phyloP scores from a whole-genome alignment of 2,113 vertebrate genomes.

The Microtus oregoni region DNA sequence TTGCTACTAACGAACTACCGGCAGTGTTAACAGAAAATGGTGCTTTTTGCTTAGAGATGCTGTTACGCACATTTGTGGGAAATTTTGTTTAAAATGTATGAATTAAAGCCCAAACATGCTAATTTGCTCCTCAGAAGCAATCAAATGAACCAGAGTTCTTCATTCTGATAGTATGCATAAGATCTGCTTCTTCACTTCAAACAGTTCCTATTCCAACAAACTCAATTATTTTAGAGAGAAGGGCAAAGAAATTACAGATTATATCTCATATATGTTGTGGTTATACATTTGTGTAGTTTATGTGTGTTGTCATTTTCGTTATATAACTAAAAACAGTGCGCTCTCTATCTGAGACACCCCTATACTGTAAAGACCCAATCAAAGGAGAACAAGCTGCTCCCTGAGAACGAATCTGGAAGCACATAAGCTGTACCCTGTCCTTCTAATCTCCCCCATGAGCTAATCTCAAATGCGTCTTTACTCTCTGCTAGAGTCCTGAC shows the following conservation, averaged over 20 bases:
- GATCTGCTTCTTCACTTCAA: neutral
- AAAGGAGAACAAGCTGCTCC: slow-evolving; percentile 51
- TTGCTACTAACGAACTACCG: neutral
- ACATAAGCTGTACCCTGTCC: slow-evolving; percentile 19
- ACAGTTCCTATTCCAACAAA: slow-evolving; percentile 3
- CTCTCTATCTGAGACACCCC: slow-evolving; percentile 15
- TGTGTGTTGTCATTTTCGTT: slow-evolving; percentile 28
- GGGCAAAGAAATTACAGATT: slow-evolving; percentile 31
- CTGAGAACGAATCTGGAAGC: slow-evolving; percentile 42
- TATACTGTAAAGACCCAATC: slow-evolving; percentile 45
- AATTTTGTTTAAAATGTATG: slow-evolving; percentile 48
- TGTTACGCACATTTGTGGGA: neutral
- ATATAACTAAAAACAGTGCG: neutral
- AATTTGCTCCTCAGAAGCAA: slow-evolving; percentile 32
- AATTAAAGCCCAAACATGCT: slow-evolving; percentile 14
- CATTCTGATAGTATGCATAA: slow-evolving; percentile 43
- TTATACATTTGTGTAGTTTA: neutral
- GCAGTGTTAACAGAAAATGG: neutral
- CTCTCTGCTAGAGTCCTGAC: slow-evolving; percentile 25
- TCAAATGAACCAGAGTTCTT: slow-evolving; percentile 17
- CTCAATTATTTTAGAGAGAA: slow-evolving; percentile 34
- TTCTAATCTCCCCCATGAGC: slow-evolving; percentile 52
- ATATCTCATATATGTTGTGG: neutral
- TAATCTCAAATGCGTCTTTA: slow-evolving; percentile 51
- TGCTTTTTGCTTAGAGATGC: neutral